A percentile compares a stretch with the other conserved stretches of the same genome.
Evolutionary conservation across 2,797 vertebrate species (phyloP).

Genomic region (Alauda arvensis): DNA sequence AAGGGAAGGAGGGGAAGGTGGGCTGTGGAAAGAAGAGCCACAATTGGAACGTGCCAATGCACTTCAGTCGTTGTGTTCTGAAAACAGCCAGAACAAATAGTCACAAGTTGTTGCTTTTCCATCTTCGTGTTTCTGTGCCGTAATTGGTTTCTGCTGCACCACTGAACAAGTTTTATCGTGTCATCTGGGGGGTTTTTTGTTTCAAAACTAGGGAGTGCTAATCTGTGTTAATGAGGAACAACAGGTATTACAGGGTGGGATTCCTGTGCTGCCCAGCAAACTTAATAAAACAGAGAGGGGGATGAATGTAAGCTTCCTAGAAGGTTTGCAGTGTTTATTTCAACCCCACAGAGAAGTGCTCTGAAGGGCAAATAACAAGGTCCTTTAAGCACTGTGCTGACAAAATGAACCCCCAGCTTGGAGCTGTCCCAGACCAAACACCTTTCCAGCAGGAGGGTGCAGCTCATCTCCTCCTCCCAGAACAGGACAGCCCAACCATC

Average conservation of each 20-base stretch:
- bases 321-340: not conserved
- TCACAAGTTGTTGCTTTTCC: slow-evolving; percentile 14
- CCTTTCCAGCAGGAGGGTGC: not conserved
- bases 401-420: not conserved
- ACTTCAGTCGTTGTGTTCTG: not conserved
- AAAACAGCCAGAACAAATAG: not conserved
- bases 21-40: not conserved
- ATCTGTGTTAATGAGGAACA: not conserved
- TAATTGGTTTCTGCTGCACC: not conserved
- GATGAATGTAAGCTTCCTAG: not conserved
- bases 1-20: not conserved
- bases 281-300: too few relatives aligned
- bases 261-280: not conserved
- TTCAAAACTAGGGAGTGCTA: not conserved
- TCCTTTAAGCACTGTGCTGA: not conserved
- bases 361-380: not conserved
- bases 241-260: not conserved
- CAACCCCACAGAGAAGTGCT: not conserved
- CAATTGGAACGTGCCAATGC: not conserved
- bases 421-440: not conserved
- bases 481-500: not conserved
- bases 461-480: not conserved
- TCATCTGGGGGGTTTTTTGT: not conserved
- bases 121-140: not conserved
- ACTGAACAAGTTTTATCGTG: not conserved